phyloP scores from a whole-genome alignment of 2,888 invertebrate genomes.

The Lepidochrysops patricia region DNA sequence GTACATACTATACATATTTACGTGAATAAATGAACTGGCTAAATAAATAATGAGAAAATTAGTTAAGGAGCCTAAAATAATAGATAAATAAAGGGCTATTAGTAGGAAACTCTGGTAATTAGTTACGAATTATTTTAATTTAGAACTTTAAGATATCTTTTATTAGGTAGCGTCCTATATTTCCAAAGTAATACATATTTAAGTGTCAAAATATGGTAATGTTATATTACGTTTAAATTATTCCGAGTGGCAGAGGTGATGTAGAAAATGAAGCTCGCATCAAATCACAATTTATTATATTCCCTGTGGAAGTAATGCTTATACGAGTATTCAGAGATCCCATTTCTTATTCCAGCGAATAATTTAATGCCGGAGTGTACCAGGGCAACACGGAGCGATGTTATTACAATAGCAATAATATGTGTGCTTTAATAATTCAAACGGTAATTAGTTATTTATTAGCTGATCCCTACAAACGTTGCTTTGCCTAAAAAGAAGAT shows the following conservation, averaged over 20 bases:
- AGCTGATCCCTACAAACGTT: too few species aligned
- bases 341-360: background rate
- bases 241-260: background rate
- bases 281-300: background rate
- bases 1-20: too few species aligned
- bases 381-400: background rate
- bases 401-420: background rate
- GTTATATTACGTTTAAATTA: conserved; percentile 12
- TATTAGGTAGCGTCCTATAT: conserved; percentile 4
- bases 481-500: too few species aligned
- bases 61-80: too few species aligned
- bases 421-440: background rate
- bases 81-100: too few species aligned
- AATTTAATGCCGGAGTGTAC: background rate
- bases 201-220: background rate
- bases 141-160: background rate
- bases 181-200: conserved; percentile 15
- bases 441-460: too few species aligned
- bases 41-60: too few species aligned
- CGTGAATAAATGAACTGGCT: too few species aligned
- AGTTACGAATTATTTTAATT: background rate
- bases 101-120: background rate
- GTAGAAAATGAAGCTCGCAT: conserved; percentile 1
- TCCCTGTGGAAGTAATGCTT: background rate
- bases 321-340: background rate